Percentiles rank a stretch among this genome's conserved stretches.
Conservation (phyloP, 2,797 vertebrate species). For the Amblyopsis hoosieri region DNA sequence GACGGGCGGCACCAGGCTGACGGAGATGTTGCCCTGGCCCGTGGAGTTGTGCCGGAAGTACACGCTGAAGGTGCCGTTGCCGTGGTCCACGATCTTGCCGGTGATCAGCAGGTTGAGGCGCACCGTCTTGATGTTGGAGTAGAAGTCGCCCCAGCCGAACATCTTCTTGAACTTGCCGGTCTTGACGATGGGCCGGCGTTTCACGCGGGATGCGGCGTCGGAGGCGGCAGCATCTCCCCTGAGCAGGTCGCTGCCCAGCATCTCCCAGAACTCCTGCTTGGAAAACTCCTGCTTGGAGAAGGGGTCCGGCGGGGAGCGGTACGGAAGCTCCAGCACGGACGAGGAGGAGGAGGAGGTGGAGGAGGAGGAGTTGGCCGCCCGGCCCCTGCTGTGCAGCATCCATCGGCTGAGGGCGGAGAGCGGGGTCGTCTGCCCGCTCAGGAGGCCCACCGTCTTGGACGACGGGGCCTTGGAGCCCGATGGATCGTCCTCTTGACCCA, state of each 20-base stretch:
- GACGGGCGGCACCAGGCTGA: constrained; percentile 93
- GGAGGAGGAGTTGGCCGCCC: constrained; percentile 78
- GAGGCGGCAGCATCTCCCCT: constrained; percentile 74
- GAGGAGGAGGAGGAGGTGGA: constrained; percentile 51
- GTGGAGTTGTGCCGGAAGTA: constrained; percentile 98
- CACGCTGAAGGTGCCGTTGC: constrained; percentile 95
- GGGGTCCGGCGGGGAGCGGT: constrained; percentile 77
- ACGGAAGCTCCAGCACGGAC: constrained; percentile 82
- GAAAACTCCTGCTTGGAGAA: constrained; percentile 86
- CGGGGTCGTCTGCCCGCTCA: constrained; percentile 72
- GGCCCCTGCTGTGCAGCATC: constrained; percentile 78
- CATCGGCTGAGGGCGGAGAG: constrained; percentile 82
- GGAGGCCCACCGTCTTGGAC: constrained; percentile 74
- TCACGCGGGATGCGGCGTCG: constrained; percentile 70
- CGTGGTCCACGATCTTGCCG: constrained; percentile 96
- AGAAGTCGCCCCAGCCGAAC: constrained; percentile 98
- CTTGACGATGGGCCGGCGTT: constrained; percentile 81
- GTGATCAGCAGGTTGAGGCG: constrained; percentile 96
- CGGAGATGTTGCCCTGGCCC: constrained; percentile 94
- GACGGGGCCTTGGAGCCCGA: constrained; percentile 71
- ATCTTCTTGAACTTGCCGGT: constrained; percentile 93
- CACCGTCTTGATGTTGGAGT: constrained; percentile 98
- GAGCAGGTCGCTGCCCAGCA: constrained; percentile 83
- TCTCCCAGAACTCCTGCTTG: constrained; percentile 88
- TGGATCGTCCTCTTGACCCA: constrained; percentile 83